Evolutionary conservation across 2,113 vertebrate genomes (phyloP).

Genomic region (Sigmodon hispidus): DNA sequence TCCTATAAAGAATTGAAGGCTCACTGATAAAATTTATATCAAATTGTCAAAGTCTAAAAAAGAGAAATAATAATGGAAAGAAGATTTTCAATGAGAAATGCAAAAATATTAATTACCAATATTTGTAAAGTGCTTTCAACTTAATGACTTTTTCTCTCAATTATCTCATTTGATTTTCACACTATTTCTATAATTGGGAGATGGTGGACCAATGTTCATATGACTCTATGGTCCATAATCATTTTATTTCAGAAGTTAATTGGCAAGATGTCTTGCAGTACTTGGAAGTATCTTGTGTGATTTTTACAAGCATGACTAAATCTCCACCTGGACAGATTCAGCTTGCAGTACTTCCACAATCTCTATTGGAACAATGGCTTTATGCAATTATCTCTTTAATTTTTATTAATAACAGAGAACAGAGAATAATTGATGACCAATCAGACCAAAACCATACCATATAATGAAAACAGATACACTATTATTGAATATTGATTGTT

Average conservation of each 20-base stretch:
- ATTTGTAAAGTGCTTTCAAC: background rate
- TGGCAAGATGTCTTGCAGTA: background rate
- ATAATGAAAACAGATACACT: background rate
- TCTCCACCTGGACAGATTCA: background rate
- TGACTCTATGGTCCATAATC: background rate
- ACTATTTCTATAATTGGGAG: background rate
- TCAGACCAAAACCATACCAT: background rate
- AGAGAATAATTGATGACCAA: background rate
- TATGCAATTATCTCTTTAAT: background rate
- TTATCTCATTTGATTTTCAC: conserved; percentile 30
- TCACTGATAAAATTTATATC: background rate
- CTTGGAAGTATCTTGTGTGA: background rate
- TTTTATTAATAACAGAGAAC: background rate
- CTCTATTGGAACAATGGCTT: fast-evolving
- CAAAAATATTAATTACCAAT: background rate
- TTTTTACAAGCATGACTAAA: background rate
- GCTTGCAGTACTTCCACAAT: background rate
- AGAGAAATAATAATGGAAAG: background rate
- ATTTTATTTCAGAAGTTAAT: background rate
- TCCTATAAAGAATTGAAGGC: background rate
- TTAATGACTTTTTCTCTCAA: background rate
- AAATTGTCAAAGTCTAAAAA: background rate
- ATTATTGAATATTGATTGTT: background rate
- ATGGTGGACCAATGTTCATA: background rate
- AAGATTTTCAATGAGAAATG: background rate